Conservation (phyloP, 2,113 vertebrate genomes). For the Solea solea region DNA sequence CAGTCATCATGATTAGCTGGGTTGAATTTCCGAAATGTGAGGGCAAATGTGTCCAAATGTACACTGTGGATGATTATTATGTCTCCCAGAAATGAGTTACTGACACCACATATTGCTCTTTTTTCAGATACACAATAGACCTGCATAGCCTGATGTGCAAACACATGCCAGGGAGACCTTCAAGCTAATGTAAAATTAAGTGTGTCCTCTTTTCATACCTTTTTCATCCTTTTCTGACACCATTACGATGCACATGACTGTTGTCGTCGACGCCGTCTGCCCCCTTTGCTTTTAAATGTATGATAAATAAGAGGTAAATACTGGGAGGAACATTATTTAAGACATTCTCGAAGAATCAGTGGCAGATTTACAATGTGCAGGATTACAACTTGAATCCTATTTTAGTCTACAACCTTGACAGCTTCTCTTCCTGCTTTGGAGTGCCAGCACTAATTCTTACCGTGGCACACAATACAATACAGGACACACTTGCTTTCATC, state of each 20-base stretch:
- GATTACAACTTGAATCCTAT: conserved; percentile 65
- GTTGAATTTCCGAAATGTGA: not conserved
- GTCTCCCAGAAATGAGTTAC: conserved; percentile 24
- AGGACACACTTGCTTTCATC: conserved; percentile 55
- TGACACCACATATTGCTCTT: conserved; percentile 11
- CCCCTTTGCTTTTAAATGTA: conserved; percentile 23
- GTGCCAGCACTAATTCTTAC: conserved; percentile 54
- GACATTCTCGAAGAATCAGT: conserved; percentile 56
- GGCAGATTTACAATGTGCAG: conserved; percentile 62
- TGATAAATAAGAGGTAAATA: conserved; percentile 45
- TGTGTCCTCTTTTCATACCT: conserved; percentile 18
- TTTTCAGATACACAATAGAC: conserved; percentile 9
- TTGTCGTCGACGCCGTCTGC: conserved; percentile 22
- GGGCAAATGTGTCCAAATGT: not conserved
- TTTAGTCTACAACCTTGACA: conserved; percentile 65
- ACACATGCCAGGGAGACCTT: conserved; percentile 22
- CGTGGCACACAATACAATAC: conserved; percentile 50
- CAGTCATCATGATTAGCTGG: not conserved
- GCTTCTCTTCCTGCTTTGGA: conserved; percentile 56
- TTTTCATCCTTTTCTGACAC: conserved; percentile 34
- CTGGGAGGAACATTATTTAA: conserved; percentile 39
- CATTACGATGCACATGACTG: not conserved
- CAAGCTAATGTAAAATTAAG: conserved; percentile 16
- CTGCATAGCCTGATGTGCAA: not conserved
- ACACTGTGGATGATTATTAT: conserved; percentile 18